Base-by-base conservation (phyloP, 2,113 vertebrate genomes). In the Natator depressus region DNA sequence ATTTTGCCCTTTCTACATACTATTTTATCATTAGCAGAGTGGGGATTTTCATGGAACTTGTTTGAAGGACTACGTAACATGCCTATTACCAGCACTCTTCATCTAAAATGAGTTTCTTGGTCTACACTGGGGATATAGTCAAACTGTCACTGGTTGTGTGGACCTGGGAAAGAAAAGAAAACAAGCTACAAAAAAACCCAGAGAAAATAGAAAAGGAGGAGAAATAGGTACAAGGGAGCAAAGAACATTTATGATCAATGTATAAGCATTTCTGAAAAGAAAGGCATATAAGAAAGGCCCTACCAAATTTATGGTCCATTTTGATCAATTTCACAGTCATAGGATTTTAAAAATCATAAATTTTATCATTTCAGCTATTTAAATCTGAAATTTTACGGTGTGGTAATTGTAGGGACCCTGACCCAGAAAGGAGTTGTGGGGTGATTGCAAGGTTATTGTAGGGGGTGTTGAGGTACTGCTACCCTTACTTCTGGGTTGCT, bases 141-240 rank as follows among this genome's bases (percentile, higher is more conserved):
- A 79, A 91, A 62, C 82, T 93, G 89, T 81, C 90, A 94, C 0
- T 27, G 82, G 89, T 4, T 69, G 69, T 1, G 1, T 89, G 62
- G 51, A 94, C 76, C 76, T 80, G 89, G 78, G 80, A 80, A 92
- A 85, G 57, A 81, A 94, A 93, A 65, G 22, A 83, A 92, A 90
- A n/a, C 38, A 93, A 38, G 47, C 24, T 57, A n/a, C 46, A 83
- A 87, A 89, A 78, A 65, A 50, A 6, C 6, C 10, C 76, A 87
- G 47, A 24, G 91, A 93, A 92, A 27, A 59, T 0, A 89, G 46
- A 80, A 76, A 91, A 78, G 16, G 54, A 55, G 42, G 85, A 94
- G 35, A 94, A 94, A 69, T 13, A 87, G 76, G 27, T 85, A 81
- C 0, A 0, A 47, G 85, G 27, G 85, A 94, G 72, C 78, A 59